A percentile compares a stretch with the other conserved stretches of the same genome.
Evolutionary conservation across 2,113 vertebrate species (phyloP).

Genomic region (Hystrix cristata): DNA sequence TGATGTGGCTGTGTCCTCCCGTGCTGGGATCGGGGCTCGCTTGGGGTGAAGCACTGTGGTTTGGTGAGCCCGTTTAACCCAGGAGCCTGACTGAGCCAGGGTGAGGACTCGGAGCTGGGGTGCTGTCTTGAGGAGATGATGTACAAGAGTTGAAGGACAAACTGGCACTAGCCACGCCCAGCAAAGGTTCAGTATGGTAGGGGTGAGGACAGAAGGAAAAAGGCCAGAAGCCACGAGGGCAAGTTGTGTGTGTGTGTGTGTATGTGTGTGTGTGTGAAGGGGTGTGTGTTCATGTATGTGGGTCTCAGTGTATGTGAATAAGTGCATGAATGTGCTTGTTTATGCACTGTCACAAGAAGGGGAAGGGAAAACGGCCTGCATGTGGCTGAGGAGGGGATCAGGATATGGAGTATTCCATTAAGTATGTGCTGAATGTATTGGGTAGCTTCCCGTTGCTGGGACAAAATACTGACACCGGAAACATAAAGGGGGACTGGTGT

Average conservation of each 20-base stretch:
- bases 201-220: neutral
- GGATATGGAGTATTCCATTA: no score
- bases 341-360: neutral
- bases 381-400: accelerated
- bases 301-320: neutral
- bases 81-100: neutral
- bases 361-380: no score
- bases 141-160: neutral
- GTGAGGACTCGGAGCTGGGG: neutral
- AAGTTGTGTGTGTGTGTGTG: neutral
- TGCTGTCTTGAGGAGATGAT: neutral
- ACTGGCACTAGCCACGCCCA: neutral
- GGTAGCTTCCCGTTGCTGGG: neutral
- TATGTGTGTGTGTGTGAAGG: neutral
- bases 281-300: neutral
- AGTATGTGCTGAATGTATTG: neutral
- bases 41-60: neutral
- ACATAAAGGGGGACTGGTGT: neutral
- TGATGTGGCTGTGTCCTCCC: accelerated
- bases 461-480: neutral
- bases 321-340: neutral
- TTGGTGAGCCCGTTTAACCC: neutral
- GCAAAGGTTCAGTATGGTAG: neutral
- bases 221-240: neutral
- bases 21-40: neutral